Evolutionary conservation across 2,797 vertebrate genomes (phyloP).

Genomic region (Hippoglossus hippoglossus): DNA sequence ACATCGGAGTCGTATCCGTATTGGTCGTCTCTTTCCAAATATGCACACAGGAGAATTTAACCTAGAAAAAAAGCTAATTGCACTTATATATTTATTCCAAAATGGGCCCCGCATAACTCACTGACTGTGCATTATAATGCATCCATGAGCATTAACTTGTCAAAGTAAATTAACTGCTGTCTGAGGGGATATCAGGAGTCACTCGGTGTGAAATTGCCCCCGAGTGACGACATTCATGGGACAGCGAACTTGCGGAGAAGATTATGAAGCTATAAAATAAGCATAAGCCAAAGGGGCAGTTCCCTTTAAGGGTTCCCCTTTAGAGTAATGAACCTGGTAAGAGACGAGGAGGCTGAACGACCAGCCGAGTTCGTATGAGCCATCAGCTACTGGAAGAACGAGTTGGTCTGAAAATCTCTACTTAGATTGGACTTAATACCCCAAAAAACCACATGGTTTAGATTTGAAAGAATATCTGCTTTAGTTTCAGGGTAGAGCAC

Average conservation of each 20-base stretch:
- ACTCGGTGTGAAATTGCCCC: slow-evolving; percentile 42
- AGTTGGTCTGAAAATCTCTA: slow-evolving; percentile 3
- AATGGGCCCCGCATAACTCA: not conserved
- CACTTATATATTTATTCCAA: not conserved
- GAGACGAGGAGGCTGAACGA: slow-evolving; percentile 21
- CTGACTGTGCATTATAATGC: not conserved
- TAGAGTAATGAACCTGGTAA: slow-evolving; percentile 31
- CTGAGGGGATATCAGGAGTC: slow-evolving; percentile 7
- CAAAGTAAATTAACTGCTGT: not conserved
- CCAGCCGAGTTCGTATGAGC: slow-evolving; percentile 29
- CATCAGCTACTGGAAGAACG: slow-evolving; percentile 23
- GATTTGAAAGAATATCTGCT: not conserved
- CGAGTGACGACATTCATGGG: slow-evolving; percentile 43
- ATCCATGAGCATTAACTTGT: slow-evolving; percentile 16
- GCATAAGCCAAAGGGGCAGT: slow-evolving; percentile 18
- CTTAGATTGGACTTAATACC: no score
- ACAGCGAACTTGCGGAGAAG: slow-evolving; percentile 12
- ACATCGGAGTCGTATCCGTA: no score
- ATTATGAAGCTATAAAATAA: slow-evolving; percentile 38
- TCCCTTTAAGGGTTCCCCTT: slow-evolving; percentile 39
- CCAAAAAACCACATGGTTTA: not conserved
- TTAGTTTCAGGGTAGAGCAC: not conserved
- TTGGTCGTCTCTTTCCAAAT: no score
- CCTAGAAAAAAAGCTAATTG: no score
- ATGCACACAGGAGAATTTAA: no score